Base-by-base conservation (phyloP, 1,140 invertebrate genomes). In the Orchesella cincta region DNA sequence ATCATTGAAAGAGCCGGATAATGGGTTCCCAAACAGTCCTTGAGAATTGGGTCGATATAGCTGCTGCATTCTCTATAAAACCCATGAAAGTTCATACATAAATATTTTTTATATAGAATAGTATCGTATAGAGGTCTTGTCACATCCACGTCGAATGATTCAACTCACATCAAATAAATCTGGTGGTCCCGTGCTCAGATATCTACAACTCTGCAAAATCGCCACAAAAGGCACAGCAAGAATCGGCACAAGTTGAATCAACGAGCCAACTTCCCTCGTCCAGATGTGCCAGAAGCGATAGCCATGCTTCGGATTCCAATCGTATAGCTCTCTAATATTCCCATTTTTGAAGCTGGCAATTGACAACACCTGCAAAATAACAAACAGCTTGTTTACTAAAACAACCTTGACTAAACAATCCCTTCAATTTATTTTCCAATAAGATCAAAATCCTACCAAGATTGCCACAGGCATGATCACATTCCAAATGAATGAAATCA, bases 401-500 rank as follows among this genome's bases (percentile, higher is more conserved):
- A 74, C 18, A 46, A 62, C 20, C 23, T 52, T 64, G n/a, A 31
- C 51, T 3, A 78, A 46, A 70, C 74, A 72, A 26, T 73, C 51
- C 20, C 20, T 67, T 70, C 5, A 3, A 62, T 34, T 76, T 76
- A 29, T 62, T 57, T 39, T 20, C 33, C 33, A 73, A 20, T n/a
- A 14, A 70, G 20, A 52, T 31, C 5, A 26, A n/a, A 78, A 86
- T n/a, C 85, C 88, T 83, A 94, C 93, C 85, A 93, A 89, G 64
- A 95, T 85, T 5, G 89, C 87, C 62, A 94, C 91, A 1, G 94
- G 93, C 76, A 95, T 83, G 71, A 94, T 86, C 3, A 96, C 92
- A 84, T 93, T 96, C 94, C 94, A 96, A 0, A 90, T 91, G 83
- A 96, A 93, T n/a, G 93, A 92, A 1, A 95, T 85, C 31, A 94